These are phyloP conservation scores for Sandelia bainsii DNA, from an alignment of 2,797 vertebrate species.

Conservation along the genomic window DNA sequence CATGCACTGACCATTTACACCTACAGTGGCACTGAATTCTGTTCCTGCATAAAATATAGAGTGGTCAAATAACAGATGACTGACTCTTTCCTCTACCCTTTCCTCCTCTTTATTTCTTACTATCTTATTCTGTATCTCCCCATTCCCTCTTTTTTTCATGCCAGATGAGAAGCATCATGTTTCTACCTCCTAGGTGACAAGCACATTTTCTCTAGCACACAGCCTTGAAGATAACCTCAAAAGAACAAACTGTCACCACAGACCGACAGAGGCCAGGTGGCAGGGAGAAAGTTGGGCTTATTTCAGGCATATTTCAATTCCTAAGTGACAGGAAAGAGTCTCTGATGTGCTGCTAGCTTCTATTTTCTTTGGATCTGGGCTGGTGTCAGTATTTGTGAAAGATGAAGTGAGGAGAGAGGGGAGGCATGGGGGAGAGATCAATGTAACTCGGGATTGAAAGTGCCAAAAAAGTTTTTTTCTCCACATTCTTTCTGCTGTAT, in stretches of 20 bases:
- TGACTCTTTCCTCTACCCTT: neutral
- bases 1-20: neutral
- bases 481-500: conserved; percentile 31
- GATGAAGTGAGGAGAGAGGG: conserved; percentile 29
- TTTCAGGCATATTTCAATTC: conserved; percentile 69
- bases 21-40: conserved; percentile 9
- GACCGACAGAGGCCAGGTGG: conserved; percentile 63
- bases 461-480: conserved; percentile 46
- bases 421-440: conserved; percentile 63
- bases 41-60: conserved; percentile 18
- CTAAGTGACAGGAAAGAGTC: conserved; percentile 53
- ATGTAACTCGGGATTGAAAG: conserved; percentile 63
- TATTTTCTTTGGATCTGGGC: conserved; percentile 68
- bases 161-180: conserved; percentile 47
- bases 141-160: conserved; percentile 5
- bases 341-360: conserved; percentile 65
- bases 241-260: conserved; percentile 68
- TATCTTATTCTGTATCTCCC: conserved; percentile 4
- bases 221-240: conserved; percentile 76
- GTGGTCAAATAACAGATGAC: conserved; percentile 9
- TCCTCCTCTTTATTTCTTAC: neutral
- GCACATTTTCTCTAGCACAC: conserved; percentile 59
- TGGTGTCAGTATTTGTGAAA: conserved; percentile 61
- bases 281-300: conserved; percentile 59
- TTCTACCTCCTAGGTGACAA: conserved; percentile 54